Percentiles rank a stretch among this genome's conserved stretches.
phyloP scores from a whole-genome alignment of 2,113 vertebrate species.

The Ornithorhynchus anatinus region DNA sequence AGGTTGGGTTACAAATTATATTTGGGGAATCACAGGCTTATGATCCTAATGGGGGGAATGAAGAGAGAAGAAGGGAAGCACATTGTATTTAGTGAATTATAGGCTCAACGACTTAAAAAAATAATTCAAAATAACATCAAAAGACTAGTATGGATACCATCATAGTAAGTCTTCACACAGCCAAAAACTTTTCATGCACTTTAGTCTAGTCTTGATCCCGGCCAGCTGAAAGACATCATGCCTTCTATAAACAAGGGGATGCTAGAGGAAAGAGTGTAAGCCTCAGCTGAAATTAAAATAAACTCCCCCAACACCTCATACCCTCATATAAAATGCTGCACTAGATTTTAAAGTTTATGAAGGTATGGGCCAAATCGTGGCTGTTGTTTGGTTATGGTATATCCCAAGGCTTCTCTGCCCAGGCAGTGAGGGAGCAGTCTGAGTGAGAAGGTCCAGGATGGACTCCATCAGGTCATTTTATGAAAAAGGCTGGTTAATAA shows the following conservation, averaged over 20 bases:
- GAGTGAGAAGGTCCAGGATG: not conserved
- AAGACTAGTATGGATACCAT: not conserved
- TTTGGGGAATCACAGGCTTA: not conserved
- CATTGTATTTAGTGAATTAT: too few relatives aligned
- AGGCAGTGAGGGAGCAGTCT: not conserved
- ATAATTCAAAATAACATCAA: not conserved
- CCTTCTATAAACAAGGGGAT: not conserved
- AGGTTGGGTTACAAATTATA: too few relatives aligned
- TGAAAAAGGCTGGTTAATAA: not conserved
- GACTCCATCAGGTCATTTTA: slow-evolving; percentile 7
- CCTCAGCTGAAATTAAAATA: not conserved
- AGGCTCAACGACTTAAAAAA: too few relatives aligned
- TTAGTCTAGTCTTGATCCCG: not conserved
- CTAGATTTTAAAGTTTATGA: not conserved
- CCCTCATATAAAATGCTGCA: not conserved
- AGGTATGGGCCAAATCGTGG: not conserved
- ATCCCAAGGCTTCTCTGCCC: not conserved
- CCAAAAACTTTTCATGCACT: not conserved
- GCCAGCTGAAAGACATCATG: not conserved
- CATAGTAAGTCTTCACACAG: fast-evolving
- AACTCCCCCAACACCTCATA: not conserved
- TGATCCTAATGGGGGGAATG: too few relatives aligned
- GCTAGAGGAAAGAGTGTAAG: not conserved
- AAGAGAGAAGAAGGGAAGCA: not conserved
- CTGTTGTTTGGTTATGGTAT: not conserved